phyloP scores from a whole-genome alignment of 2,113 vertebrate species.

The Caloenas nicobarica region DNA sequence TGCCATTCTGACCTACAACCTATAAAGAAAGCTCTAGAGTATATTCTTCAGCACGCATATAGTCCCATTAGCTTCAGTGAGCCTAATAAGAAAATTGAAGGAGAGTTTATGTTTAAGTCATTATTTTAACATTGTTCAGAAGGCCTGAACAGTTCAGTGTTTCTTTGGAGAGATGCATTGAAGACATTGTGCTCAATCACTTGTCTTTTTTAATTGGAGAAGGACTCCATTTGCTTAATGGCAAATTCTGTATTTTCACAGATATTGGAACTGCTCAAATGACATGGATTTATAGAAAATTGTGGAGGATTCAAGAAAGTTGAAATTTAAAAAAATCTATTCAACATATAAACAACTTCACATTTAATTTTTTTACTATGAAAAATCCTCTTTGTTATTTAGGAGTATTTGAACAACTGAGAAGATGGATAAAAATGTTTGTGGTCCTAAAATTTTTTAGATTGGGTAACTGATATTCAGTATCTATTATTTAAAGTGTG shows the following conservation, averaged over 20 bases:
- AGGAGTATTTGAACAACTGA: background rate
- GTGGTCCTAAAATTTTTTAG: background rate
- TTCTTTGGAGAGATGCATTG: background rate
- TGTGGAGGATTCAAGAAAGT: background rate
- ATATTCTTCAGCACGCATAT: background rate
- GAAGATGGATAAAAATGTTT: background rate
- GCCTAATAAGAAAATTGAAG: constrained; percentile 20
- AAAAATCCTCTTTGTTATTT: background rate
- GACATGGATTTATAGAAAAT: background rate
- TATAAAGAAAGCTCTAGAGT: constrained; percentile 16
- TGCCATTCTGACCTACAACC: background rate
- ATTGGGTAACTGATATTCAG: background rate
- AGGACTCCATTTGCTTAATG: background rate
- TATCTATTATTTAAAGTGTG: background rate
- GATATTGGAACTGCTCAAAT: background rate
- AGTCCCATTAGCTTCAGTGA: background rate
- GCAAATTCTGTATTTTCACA: background rate
- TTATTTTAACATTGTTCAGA: background rate
- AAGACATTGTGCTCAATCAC: background rate
- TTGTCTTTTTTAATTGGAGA: background rate
- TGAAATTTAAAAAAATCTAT: background rate
- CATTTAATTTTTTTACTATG: background rate
- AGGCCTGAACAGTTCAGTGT: background rate
- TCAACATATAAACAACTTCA: background rate
- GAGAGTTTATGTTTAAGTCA: background rate